Base-by-base conservation (phyloP, 2,113 vertebrate genomes). In the Galemys pyrenaicus region DNA sequence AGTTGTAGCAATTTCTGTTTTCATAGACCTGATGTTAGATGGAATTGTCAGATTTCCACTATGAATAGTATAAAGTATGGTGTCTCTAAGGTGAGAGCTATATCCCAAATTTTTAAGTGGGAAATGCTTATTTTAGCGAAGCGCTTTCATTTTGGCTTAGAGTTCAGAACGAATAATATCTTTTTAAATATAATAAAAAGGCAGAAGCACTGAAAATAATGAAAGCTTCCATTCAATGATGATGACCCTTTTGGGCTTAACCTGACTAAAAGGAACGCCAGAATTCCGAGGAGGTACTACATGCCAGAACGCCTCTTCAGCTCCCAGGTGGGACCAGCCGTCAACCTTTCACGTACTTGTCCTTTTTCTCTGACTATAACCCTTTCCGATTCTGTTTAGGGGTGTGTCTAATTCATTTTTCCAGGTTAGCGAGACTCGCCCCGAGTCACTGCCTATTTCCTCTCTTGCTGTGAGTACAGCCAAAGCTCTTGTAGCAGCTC, bases 321-420 rank as follows among this genome's bases (percentile, higher is more conserved):
- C 85, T 96, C 91, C 86, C 86, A 97, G 88, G 68, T 74, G 81
- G 49, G 35, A 95, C 86, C 3, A 9, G 71, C 73, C 97, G 97
- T 96, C 84, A 96, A 92, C 96, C 84, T 95, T 96, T 46, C 10
- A 96, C 93, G 91, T 91, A 95, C 89, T 97, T 96, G 92, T 96
- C 96, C 93, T 96, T 96, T 89, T 71, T 89, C 95, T 58, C 94
- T 89, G 87, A 96, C 94, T 92, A 81, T 88, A 96, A 94, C 88
- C 90, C 93, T 96, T 98, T 96, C 96, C 16, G 37, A 96, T 93
- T 98, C 96, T 97, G 86, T 97, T 97, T 94, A 97, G 78, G 58
- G 98, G 97, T 96, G 94, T 97, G 93, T 97, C 97, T 96, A 98
- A 98, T 98, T 98, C 97, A 97, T 98, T 98, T 98, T 98, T 96